Base-by-base conservation (phyloP, 2,113 vertebrate species). In the Clarias gariepinus region DNA sequence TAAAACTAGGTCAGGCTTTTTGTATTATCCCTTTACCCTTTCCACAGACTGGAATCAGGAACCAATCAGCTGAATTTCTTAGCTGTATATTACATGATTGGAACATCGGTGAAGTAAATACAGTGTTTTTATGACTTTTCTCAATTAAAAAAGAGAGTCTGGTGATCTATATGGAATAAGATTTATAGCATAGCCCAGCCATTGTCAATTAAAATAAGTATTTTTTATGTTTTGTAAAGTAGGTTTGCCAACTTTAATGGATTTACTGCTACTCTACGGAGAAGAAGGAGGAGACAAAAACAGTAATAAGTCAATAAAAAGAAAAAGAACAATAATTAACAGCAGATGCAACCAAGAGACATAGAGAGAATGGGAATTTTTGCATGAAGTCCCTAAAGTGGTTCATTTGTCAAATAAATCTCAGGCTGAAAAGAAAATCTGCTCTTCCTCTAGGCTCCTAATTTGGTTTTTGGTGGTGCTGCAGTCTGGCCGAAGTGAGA, bases 201-300 rank as follows among this genome's bases (percentile, higher is more conserved):
- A 30, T 36, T 85, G 81, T 68, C 78, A 88, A 88, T 89, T 90
- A 88, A 83, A 63, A 64, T 83, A 84, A 81, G 84, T 86, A 90
- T 28, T 64, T 85, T 81, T n/a, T n/a, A n/a, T 30, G 28, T 82
- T 73, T 85, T 47, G 0, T 47, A 8, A 86, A 89, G 81, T 23
- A 66, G 36, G 33, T 84, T 84, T 87, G 87, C 85, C 28, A 33
- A 47, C 30, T 86, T 87, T 83, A 89, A 86, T 79, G 79, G 83
- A 52, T 80, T 88, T 74, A 81, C 60, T 78, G 71, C 82, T 73
- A 55, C 61, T 86, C 41, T 13, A 53, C 68, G 30, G 77, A 78
- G 74, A 41, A 89, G 57, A 74, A 68, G 53, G 10, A 66, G 12
- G 52, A 85, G 28, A 76, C 47, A 73, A 81, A 89, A 85, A 52